Conservation (phyloP, 2,888 invertebrate genomes). For the Cyclophora albipunctata region DNA sequence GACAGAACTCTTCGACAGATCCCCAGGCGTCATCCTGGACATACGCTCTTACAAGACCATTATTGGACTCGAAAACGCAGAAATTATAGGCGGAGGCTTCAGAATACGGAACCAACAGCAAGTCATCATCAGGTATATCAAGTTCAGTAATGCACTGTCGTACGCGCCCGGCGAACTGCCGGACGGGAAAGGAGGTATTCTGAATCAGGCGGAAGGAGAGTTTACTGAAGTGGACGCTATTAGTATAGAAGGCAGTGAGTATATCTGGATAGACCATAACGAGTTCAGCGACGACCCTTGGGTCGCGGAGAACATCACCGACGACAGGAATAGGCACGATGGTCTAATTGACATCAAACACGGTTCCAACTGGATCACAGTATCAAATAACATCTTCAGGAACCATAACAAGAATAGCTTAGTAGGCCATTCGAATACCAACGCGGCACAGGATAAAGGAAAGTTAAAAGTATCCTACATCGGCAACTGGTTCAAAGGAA, state of each 20-base stretch:
- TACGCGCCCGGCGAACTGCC: slow-evolving; percentile 12
- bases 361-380: slow-evolving; percentile 14
- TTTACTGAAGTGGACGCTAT: slow-evolving; percentile 14
- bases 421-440: slow-evolving; percentile 10
- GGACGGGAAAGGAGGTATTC: slow-evolving; percentile 9
- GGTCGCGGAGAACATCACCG: slow-evolving; percentile 6
- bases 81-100: slow-evolving; percentile 13
- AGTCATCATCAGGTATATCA: slow-evolving; percentile 14
- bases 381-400: slow-evolving; percentile 16
- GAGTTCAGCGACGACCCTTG: slow-evolving; percentile 17
- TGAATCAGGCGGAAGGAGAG: background rate
- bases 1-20: slow-evolving; percentile 4
- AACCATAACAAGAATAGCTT: slow-evolving; percentile 16
- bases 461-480: slow-evolving; percentile 7
- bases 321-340: slow-evolving; percentile 11
- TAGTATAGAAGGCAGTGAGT: background rate
- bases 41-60: slow-evolving; percentile 13
- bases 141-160: slow-evolving; percentile 13
- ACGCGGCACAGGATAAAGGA: slow-evolving; percentile 10
- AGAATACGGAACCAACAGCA: slow-evolving; percentile 6
- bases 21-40: slow-evolving; percentile 13
- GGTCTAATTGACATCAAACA: slow-evolving; percentile 14
- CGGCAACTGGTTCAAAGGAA: slow-evolving; percentile 14
- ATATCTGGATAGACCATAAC: slow-evolving; percentile 16
- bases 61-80: slow-evolving; percentile 11